Percentiles rank a stretch among this genome's conserved stretches.
Evolutionary conservation across 2,113 vertebrate genomes (phyloP).

Genomic region (Apteryx mantelli): DNA sequence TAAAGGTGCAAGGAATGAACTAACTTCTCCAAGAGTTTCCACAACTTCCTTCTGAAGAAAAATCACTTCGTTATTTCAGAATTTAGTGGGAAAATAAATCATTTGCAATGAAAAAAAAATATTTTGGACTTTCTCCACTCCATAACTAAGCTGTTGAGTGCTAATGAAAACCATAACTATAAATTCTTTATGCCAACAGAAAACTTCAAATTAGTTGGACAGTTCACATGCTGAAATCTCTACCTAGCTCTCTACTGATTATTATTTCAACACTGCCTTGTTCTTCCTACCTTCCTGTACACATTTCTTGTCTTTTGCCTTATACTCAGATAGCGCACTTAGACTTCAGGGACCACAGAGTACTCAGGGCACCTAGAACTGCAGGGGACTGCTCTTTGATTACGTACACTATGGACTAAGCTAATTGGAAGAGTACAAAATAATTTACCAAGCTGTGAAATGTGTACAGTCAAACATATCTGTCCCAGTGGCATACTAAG

Average conservation of each 20-base stretch:
- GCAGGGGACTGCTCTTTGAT: not conserved
- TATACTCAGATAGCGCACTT: not conserved
- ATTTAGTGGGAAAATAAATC: not conserved
- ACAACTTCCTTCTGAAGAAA: not conserved
- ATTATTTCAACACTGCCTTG: not conserved
- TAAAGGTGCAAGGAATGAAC: not conserved
- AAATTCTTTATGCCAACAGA: not conserved
- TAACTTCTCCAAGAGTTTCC: not conserved
- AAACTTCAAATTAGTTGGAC: not conserved
- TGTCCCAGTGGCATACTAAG: not conserved
- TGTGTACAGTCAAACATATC: not conserved
- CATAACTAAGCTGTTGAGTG: not conserved
- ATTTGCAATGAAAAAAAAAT: not conserved
- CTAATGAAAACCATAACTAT: not conserved
- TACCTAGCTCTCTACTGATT: accelerated
- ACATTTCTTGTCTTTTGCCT: not conserved
- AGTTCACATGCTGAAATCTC: not conserved
- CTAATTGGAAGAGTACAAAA: not conserved
- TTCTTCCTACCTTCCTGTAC: not conserved
- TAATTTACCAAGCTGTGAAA: not conserved
- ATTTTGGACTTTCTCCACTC: not conserved
- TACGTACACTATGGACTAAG: not conserved
- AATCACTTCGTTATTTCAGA: not conserved
- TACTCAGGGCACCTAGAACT: not conserved
- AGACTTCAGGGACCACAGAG: not conserved